Percentiles rank a stretch among this genome's conserved stretches.
Evolutionary conservation across 2,888 invertebrate species (phyloP).

Genomic region (Andricus quercusramuli): DNA sequence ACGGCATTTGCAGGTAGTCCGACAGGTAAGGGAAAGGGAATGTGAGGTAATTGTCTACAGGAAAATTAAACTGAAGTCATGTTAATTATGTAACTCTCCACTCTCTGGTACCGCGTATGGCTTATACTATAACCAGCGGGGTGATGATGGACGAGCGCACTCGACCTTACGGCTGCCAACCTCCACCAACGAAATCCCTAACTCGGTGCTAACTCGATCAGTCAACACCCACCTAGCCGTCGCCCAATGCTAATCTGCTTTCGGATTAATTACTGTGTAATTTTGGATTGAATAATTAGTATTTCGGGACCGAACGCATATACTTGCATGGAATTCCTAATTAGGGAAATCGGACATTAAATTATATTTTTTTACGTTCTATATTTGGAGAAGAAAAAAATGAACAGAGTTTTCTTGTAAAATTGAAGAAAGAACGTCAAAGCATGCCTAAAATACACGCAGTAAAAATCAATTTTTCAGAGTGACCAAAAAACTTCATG

Average conservation of each 20-base stretch:
- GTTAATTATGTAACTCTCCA: constrained; percentile 75
- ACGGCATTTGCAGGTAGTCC: constrained; percentile 50
- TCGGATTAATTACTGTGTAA: constrained; percentile 75
- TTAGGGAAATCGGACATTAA: neutral
- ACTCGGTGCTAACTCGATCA: constrained; percentile 77
- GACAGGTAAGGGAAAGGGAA: constrained; percentile 43
- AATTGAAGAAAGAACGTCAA: too few species aligned
- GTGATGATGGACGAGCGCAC: constrained; percentile 72
- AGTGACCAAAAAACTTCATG: too few species aligned
- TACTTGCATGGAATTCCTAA: constrained; percentile 8
- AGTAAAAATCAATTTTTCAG: too few species aligned
- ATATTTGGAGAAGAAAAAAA: too few species aligned
- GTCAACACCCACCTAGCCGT: constrained; percentile 73
- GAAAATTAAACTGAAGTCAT: constrained; percentile 77
- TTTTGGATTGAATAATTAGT: constrained; percentile 71
- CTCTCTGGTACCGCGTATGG: constrained; percentile 62
- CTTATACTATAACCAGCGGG: constrained; percentile 62
- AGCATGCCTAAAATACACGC: neutral
- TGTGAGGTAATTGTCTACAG: constrained; percentile 71
- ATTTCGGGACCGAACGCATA: constrained; percentile 60
- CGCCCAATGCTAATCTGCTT: constrained; percentile 73
- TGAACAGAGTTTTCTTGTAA: too few species aligned
- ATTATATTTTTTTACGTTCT: neutral
- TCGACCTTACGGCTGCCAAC: constrained; percentile 69
- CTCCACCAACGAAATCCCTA: constrained; percentile 75